phyloP scores from a whole-genome alignment of 2,113 vertebrate species.

The Pelmatolapia mariae region DNA sequence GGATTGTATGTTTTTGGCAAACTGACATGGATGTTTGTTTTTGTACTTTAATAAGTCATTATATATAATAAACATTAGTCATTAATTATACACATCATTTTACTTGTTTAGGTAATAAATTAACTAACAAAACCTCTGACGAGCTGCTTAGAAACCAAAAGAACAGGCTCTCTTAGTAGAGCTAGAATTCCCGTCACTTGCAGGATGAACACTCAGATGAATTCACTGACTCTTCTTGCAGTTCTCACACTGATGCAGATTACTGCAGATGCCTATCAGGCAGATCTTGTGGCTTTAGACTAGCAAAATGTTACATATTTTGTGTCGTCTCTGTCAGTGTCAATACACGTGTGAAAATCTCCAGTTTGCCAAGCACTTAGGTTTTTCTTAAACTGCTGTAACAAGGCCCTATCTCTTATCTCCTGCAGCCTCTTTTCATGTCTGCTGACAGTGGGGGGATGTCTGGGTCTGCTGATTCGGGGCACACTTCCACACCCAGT shows the following conservation, averaged over 20 bases:
- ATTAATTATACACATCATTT: neutral
- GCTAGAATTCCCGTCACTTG: neutral
- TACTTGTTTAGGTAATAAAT: neutral
- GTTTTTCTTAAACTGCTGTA: neutral
- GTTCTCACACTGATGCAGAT: neutral
- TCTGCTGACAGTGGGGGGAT: conserved; percentile 72
- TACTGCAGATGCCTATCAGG: neutral
- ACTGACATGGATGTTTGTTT: neutral
- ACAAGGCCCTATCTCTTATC: neutral
- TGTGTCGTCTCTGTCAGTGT: neutral
- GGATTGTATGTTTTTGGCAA: neutral
- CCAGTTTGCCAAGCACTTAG: neutral
- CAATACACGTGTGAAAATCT: neutral
- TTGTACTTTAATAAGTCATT: neutral
- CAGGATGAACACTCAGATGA: neutral
- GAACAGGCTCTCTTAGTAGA: neutral
- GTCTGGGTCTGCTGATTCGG: neutral
- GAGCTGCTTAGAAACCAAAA: neutral
- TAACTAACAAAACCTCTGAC: neutral
- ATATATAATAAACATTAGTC: neutral
- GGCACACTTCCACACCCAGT: neutral
- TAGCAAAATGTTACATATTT: neutral
- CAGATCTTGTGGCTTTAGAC: neutral
- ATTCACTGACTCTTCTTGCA: neutral
- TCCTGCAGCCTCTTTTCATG: conserved; percentile 91